Evolutionary conservation across 2,113 vertebrate species (phyloP).

Genomic region (Ardeotis arabs): DNA sequence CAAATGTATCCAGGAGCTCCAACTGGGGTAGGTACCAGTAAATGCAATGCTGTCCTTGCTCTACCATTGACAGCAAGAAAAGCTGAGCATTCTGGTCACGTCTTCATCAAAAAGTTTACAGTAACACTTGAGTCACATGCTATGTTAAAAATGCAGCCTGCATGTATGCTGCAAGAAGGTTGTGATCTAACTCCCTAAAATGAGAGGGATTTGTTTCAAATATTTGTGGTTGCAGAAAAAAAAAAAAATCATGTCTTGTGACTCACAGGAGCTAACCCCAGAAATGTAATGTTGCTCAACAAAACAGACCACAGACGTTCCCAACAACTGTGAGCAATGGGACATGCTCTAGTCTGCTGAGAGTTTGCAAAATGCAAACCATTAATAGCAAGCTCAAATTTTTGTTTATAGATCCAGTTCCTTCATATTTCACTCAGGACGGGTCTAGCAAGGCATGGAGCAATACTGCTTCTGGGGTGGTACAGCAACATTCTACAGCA

Average conservation of each 20-base stretch:
- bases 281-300: not conserved
- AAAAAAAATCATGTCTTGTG: not conserved
- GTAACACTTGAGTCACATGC: not conserved
- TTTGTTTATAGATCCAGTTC: not conserved
- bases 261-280: not conserved
- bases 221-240: not conserved
- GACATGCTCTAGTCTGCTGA: not conserved
- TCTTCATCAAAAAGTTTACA: not conserved
- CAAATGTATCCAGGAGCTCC: not conserved
- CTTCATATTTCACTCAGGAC: not conserved
- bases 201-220: not conserved
- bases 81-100: not conserved
- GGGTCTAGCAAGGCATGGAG: not conserved
- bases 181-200: not conserved
- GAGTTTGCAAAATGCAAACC: not conserved
- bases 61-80: not conserved
- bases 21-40: not conserved
- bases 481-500: not conserved
- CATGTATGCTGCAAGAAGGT: not conserved
- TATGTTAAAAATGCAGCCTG: not conserved
- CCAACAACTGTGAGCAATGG: rapidly evolving
- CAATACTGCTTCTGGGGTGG: not conserved
- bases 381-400: not conserved
- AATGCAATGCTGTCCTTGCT: not conserved
- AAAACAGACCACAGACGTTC: not conserved